Percentiles rank a stretch among this genome's conserved stretches.
Evolutionary conservation across 2,888 invertebrate species (phyloP).

Genomic region (Chymomyza fuscimana): DNA sequence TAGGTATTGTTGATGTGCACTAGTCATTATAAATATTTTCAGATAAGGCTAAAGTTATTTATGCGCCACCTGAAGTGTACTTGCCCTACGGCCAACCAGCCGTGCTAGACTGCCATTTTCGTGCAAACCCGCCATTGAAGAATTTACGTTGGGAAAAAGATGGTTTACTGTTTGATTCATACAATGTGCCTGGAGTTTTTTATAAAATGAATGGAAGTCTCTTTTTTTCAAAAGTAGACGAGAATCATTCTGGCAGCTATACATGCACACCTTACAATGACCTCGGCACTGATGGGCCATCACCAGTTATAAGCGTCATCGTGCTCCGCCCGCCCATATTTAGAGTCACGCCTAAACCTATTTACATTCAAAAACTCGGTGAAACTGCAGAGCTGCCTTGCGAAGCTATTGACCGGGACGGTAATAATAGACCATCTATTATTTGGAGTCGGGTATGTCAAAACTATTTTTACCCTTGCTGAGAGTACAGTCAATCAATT

Average conservation of each 20-base stretch:
- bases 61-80: constrained; percentile 90
- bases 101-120: constrained; percentile 93
- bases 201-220: constrained; percentile 92
- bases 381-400: constrained; percentile 91
- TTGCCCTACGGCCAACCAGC: constrained; percentile 91
- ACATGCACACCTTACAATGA: constrained; percentile 95
- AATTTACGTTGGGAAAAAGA: constrained; percentile 96
- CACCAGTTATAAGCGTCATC: constrained; percentile 90
- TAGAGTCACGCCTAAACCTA: constrained; percentile 88
- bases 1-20: neutral
- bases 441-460: constrained; percentile 84
- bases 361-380: constrained; percentile 91
- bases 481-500: neutral
- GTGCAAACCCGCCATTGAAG: constrained; percentile 94
- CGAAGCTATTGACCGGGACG: constrained; percentile 86
- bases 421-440: constrained; percentile 84
- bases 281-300: constrained; percentile 91
- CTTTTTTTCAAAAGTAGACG: constrained; percentile 90
- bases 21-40: constrained; percentile 60
- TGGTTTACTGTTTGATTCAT: constrained; percentile 93
- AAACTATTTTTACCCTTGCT: neutral
- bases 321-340: constrained; percentile 93
- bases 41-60: constrained; percentile 96
- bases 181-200: constrained; percentile 92
- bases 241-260: constrained; percentile 92